Conservation (phyloP, 2,797 vertebrate species). For the Melanotaenia parkinsoni region DNA sequence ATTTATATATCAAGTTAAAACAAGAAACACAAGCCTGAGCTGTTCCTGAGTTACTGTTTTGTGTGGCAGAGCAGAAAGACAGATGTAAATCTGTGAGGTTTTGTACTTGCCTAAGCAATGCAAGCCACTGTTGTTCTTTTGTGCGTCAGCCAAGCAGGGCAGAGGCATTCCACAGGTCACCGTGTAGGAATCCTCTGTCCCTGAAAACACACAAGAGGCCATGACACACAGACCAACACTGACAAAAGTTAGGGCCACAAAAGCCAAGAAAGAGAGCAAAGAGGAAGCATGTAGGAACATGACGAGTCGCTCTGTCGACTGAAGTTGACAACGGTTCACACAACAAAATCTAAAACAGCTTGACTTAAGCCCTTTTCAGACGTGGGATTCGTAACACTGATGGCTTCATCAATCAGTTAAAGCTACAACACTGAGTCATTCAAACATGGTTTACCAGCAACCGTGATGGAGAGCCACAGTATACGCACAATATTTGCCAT, state of each 20-base stretch:
- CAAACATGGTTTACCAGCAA: background rate
- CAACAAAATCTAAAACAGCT: conserved; percentile 28
- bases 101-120: conserved; percentile 82
- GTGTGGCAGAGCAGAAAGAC: conserved; percentile 54
- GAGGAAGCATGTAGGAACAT: conserved; percentile 73
- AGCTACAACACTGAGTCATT: conserved; percentile 11
- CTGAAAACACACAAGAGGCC: conserved; percentile 79
- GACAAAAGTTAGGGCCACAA: conserved; percentile 74
- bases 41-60: conserved; percentile 51
- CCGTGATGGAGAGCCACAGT: background rate
- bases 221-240: conserved; percentile 63
- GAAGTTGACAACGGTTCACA: conserved; percentile 48
- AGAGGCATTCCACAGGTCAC: conserved; percentile 93
- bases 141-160: conserved; percentile 82
- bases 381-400: conserved; percentile 14
- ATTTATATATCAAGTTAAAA: conserved; percentile 42
- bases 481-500: background rate
- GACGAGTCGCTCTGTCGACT: conserved; percentile 39
- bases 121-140: conserved; percentile 80
- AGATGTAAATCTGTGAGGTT: conserved; percentile 62
- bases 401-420: conserved; percentile 38
- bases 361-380: conserved; percentile 32
- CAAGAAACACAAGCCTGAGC: conserved; percentile 26
- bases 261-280: conserved; percentile 68
- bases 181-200: conserved; percentile 91